phyloP scores from a whole-genome alignment of 2,797 vertebrate species.

The Microcaecilia unicolor region DNA sequence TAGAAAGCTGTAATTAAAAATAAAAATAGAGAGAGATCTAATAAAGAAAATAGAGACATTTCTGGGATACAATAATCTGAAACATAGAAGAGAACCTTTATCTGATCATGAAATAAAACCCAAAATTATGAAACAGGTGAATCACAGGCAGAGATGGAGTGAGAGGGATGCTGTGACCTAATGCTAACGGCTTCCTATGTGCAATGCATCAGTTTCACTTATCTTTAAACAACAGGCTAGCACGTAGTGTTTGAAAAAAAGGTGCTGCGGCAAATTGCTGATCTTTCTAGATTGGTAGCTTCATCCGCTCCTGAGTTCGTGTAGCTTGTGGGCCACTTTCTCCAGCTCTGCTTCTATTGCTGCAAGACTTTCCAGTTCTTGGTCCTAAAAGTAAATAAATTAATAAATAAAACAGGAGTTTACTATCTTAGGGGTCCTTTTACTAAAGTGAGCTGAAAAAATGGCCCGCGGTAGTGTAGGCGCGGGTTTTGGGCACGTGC shows the following conservation, averaged over 20 bases:
- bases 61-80: neutral
- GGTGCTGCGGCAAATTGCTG: neutral
- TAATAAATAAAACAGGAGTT: neutral
- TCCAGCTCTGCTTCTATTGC: constrained; percentile 90
- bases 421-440: no score
- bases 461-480: no score
- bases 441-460: no score
- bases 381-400: constrained; percentile 62
- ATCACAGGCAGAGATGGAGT: constrained; percentile 1
- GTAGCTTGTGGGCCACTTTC: constrained; percentile 80
- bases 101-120: neutral
- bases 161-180: constrained; percentile 15
- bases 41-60: neutral
- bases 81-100: neutral
- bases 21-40: neutral
- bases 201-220: constrained; percentile 16
- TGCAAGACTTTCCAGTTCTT: constrained; percentile 83
- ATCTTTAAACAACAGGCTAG: neutral
- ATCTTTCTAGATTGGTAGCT: fast-evolving
- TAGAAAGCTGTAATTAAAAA: constrained; percentile 45
- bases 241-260: neutral
- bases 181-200: constrained; percentile 7
- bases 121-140: constrained; percentile 4
- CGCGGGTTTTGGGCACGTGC: no score
- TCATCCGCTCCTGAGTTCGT: constrained; percentile 66